Evolutionary conservation across 1,140 invertebrate genomes (phyloP).

Genomic region (Chrysopa pallens): DNA sequence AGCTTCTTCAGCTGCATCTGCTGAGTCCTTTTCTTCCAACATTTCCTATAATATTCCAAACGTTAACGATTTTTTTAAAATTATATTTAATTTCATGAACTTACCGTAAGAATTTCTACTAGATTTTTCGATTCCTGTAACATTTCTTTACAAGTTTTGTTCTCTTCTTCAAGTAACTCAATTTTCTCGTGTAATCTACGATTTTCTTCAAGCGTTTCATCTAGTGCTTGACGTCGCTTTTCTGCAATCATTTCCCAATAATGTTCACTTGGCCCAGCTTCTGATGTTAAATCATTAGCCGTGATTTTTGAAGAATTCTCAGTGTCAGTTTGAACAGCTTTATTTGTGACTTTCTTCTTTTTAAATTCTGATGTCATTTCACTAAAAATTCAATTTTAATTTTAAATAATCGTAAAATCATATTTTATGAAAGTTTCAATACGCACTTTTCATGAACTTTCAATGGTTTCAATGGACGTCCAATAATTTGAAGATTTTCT

Average conservation of each 20-base stretch:
- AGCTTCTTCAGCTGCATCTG: constrained; percentile 3
- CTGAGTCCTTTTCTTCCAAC: background rate
- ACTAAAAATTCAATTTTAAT: background rate
- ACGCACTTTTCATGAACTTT: background rate
- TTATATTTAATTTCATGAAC: background rate
- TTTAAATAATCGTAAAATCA: background rate
- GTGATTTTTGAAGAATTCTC: background rate
- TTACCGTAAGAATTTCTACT: constrained; percentile 48
- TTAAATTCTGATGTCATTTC: constrained; percentile 5
- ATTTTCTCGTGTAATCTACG: constrained; percentile 30
- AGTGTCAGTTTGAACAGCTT: constrained; percentile 30
- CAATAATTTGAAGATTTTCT: constrained; percentile 37
- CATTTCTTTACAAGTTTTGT: constrained; percentile 40
- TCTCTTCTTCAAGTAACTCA: constrained; percentile 39
- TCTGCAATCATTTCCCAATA: constrained; percentile 51
- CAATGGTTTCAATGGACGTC: constrained; percentile 18
- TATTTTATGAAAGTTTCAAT: background rate
- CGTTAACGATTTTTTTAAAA: background rate
- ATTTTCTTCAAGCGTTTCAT: constrained; percentile 45
- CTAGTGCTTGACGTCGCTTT: constrained; percentile 38
- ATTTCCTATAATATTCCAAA: background rate
- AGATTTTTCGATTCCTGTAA: constrained; percentile 42
- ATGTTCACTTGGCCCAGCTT: constrained; percentile 36
- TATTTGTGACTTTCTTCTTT: constrained; percentile 24
- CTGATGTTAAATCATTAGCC: background rate